These are phyloP conservation scores for Gibbula magus DNA, from an alignment of 2,888 invertebrate species.

Conservation along the genomic window DNA sequence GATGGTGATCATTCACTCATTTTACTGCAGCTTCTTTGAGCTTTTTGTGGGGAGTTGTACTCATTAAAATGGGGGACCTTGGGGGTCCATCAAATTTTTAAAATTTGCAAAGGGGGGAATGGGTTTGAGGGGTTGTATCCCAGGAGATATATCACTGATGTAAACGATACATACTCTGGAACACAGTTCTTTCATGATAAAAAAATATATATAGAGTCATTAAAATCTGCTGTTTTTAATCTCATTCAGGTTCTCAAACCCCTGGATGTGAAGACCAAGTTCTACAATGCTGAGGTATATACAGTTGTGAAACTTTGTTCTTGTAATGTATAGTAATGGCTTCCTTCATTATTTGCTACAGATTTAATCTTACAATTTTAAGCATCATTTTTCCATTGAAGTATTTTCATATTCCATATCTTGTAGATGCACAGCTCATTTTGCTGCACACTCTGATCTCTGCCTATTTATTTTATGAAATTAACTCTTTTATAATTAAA, in stretches of 20 bases:
- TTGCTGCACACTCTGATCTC: not conserved
- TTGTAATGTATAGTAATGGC: not conserved
- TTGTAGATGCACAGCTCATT: not conserved
- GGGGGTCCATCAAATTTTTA: no score
- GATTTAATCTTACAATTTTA: not conserved
- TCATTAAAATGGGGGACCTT: no score
- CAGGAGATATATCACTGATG: no score
- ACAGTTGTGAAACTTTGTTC: not conserved
- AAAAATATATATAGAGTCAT: no score
- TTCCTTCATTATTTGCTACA: not conserved
- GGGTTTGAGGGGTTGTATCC: no score
- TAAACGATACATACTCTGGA: no score
- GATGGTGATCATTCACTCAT: no score
- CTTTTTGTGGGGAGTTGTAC: no score
- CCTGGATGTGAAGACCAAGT: conserved; percentile 97
- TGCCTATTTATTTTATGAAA: not conserved
- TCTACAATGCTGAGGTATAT: conserved; percentile 91
- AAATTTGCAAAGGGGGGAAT: no score
- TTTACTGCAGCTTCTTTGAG: no score
- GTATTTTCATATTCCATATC: not conserved
- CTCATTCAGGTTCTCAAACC: conserved; percentile 92
- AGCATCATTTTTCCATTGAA: not conserved
- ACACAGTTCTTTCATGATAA: no score
- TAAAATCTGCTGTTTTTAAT: no score
- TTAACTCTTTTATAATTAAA: not conserved